phyloP scores from a whole-genome alignment of 2,797 vertebrate species.

The Coendou prehensilis region DNA sequence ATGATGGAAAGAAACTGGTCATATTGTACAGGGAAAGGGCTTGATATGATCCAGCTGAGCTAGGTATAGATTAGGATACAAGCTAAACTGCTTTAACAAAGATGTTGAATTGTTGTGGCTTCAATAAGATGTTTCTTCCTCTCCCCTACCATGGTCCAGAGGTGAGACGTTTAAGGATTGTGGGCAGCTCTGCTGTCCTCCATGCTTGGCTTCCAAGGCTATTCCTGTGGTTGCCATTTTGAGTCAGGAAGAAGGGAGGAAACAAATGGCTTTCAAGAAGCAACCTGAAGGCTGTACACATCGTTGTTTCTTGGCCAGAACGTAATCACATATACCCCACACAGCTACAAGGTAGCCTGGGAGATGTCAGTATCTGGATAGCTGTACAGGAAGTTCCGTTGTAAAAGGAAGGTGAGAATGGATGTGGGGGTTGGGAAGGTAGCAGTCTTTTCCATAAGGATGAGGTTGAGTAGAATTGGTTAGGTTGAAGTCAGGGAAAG shows the following conservation, averaged over 20 bases:
- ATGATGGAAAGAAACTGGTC: background rate
- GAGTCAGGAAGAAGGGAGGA: background rate
- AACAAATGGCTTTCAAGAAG: background rate
- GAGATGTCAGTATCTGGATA: background rate
- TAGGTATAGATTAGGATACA: background rate
- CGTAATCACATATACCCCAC: background rate
- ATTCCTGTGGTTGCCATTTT: background rate
- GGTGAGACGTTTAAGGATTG: background rate
- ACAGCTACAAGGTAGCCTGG: background rate
- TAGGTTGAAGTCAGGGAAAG: background rate
- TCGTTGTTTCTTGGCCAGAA: background rate
- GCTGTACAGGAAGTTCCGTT: background rate
- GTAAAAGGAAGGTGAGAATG: background rate
- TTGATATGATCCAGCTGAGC: background rate
- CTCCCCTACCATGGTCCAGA: background rate
- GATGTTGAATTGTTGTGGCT: background rate
- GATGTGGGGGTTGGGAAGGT: background rate
- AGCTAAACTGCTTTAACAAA: background rate
- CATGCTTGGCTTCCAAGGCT: background rate
- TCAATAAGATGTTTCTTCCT: background rate
- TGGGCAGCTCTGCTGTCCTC: background rate
- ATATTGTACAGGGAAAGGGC: background rate
- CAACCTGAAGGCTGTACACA: background rate
- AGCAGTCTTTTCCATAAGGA: background rate
- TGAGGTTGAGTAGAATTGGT: background rate